Base-by-base conservation (phyloP, 1,140 invertebrate species). In the Ostrea edulis region DNA sequence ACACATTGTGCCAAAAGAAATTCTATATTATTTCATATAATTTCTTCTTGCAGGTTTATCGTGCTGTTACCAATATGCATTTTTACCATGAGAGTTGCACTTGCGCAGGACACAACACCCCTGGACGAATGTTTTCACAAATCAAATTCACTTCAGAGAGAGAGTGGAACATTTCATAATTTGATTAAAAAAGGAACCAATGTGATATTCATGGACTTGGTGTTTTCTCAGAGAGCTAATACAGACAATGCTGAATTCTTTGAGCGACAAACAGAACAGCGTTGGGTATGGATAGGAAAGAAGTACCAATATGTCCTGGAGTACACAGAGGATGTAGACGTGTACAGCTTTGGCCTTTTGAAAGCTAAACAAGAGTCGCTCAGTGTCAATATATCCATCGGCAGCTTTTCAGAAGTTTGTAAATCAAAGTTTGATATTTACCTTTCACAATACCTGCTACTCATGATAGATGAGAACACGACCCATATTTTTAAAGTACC, bases 261-360 rank as follows among this genome's bases (percentile, higher is more conserved):
- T 22, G 22, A 71, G 25, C 12, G n/a, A 11, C 11, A 12, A 25
- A 71, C 35, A 44, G 35, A 44, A 44, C 35, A 44, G 35, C 35
- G 65, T 22, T 71, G 65, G 65, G 65, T 25, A 0, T 71, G 65
- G 65, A 29, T 71, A 22, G 65, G 4, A 8, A 71, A 71, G 8
- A 22, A 71, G 11, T 25, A 71, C n/a, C 65, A 29, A 3, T 71
- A 71, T 71, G 25, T 71, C 11, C 22, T 71, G 25, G 25, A 22
- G n/a, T 71, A 71, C 22, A 22, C 65, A 22, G 65, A 71, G 25
- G 65, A 71, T 71, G 65, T 71, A 11, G 65, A 71, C 29, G 68
- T 77, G 9, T 77, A 29, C 25, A 77, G 68, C 12, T 77, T 77
- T 35, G 68, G 68, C 12, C 22, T 77, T 0, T 11, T 77, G 25